phyloP scores from a whole-genome alignment of 1,140 invertebrate species.

The Drosophila serrata region DNA sequence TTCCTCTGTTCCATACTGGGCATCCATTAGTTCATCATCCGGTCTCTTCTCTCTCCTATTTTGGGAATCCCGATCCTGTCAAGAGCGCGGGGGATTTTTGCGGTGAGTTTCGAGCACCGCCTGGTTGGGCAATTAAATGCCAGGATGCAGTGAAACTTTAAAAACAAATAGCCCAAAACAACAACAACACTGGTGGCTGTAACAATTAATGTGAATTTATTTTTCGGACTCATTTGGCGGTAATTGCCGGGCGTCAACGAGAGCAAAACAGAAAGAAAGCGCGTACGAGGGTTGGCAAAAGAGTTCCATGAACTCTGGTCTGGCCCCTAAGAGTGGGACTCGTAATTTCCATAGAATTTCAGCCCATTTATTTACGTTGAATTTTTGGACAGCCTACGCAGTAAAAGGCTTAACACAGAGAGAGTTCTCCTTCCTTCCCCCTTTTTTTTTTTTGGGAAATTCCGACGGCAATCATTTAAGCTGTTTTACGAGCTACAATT shows the following conservation, averaged over 20 bases:
- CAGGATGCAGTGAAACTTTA: constrained; percentile 41
- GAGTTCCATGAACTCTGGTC: constrained; percentile 30
- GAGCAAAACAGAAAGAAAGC: constrained; percentile 44
- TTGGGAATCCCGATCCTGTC: constrained; percentile 1
- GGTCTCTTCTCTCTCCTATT: background rate
- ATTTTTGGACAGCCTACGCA: constrained; percentile 73
- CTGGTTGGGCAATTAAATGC: constrained; percentile 71
- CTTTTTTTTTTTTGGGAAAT: constrained; percentile 22
- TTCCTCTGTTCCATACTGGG: constrained; percentile 10
- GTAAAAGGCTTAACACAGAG: constrained; percentile 63
- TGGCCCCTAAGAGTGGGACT: constrained; percentile 21
- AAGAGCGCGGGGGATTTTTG: constrained; percentile 20
- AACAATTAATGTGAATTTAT: constrained; percentile 83
- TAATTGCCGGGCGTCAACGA: constrained; percentile 67
- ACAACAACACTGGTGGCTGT: constrained; percentile 64
- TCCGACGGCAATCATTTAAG: constrained; percentile 57
- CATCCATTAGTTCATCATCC: constrained; percentile 34
- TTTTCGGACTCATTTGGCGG: constrained; percentile 79
- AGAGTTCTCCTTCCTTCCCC: constrained; percentile 4
- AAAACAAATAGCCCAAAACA: constrained; percentile 54
- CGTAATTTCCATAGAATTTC: constrained; percentile 70
- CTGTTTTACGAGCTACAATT: constrained; percentile 80
- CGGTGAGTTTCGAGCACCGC: constrained; percentile 20
- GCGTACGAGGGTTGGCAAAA: constrained; percentile 19
- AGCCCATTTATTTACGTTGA: constrained; percentile 72